Percentiles rank a stretch among this genome's conserved stretches.
Evolutionary conservation across 2,797 vertebrate species (phyloP).

Genomic region (Oreochromis grahami): DNA sequence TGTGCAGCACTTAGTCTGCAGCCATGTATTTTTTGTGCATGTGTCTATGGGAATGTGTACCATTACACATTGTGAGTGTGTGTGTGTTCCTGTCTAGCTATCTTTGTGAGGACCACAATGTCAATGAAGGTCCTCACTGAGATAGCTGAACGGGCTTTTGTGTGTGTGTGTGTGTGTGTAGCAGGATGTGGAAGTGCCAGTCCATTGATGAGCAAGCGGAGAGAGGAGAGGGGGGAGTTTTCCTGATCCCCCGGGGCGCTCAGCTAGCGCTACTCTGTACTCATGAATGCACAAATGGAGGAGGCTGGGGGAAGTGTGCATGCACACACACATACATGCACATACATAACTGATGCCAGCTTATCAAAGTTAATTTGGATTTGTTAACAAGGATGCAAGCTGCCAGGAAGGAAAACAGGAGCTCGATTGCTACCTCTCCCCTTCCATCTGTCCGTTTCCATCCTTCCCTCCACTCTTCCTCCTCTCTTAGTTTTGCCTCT

Average conservation of each 20-base stretch:
- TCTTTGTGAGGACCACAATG: no score
- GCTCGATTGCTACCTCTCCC: slow-evolving; percentile 28
- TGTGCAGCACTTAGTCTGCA: slow-evolving; percentile 15
- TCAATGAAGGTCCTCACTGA: no score
- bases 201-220: slow-evolving; percentile 67
- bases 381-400: slow-evolving; percentile 48
- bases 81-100: no score
- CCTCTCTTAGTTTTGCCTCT: slow-evolving; percentile 15
- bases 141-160: neutral
- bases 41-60: slow-evolving; percentile 3
- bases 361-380: slow-evolving; percentile 62
- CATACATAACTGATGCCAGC: slow-evolving; percentile 14
- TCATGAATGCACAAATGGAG: slow-evolving; percentile 33
- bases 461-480: neutral
- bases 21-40: neutral
- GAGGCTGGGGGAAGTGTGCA: neutral
- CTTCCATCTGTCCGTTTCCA: slow-evolving; percentile 43
- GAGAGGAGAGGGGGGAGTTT: slow-evolving; percentile 35
- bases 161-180: neutral
- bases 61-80: neutral
- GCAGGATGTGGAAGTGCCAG: slow-evolving; percentile 48
- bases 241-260: slow-evolving; percentile 56
- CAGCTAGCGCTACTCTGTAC: slow-evolving; percentile 22
- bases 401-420: slow-evolving; percentile 42
- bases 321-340: neutral